Base-by-base conservation (phyloP, 2,113 vertebrate genomes). In the Phylloscopus whistleri region DNA sequence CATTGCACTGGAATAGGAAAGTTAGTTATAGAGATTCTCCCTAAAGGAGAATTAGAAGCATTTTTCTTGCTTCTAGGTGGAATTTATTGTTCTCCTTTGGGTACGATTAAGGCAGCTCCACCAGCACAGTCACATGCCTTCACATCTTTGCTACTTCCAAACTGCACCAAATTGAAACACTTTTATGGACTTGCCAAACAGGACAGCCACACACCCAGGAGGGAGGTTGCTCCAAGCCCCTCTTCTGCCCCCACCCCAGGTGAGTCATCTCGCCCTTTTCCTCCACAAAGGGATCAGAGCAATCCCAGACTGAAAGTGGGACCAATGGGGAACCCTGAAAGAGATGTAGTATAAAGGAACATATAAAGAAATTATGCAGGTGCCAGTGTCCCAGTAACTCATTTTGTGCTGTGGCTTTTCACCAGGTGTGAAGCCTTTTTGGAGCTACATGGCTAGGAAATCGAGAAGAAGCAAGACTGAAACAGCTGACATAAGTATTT, bases 1-100 rank as follows among this genome's bases (percentile, higher is more conserved):
- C 94, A 78, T 7, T 60, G 85, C 90, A 35, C 76, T 58, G 41
- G 21, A 89, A 81, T 24, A 94, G 80, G 68, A 93, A 93, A 94
- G 90, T 92, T 96, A 93, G 80, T 93, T 94, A 96, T 79, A 89
- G 9, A 86, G 73, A 89, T 46, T 60, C 35, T 95, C 92, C 92
- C 93, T 79, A 33, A 92, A 92, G 94, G 62, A 95, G 73, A 94
- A 94, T 94, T 94, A 87, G 80, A 81, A 27, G 44, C 19, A 33
- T 81, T 97, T 91, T 93, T 70, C 88, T 93, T 78, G 33, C 69
- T 90, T 93, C 88, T 84, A 43, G 79, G 69, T 87, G 66, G 76
- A 95, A 93, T 90, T 87, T 84, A 68, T 30, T 37, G n/a, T 26
- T 89, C 73, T 95, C 95, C 86, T 89, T 88, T 92, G 88, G 86